Conservation (phyloP, 2,797 vertebrate species). For the Coracias cyanogaster region DNA sequence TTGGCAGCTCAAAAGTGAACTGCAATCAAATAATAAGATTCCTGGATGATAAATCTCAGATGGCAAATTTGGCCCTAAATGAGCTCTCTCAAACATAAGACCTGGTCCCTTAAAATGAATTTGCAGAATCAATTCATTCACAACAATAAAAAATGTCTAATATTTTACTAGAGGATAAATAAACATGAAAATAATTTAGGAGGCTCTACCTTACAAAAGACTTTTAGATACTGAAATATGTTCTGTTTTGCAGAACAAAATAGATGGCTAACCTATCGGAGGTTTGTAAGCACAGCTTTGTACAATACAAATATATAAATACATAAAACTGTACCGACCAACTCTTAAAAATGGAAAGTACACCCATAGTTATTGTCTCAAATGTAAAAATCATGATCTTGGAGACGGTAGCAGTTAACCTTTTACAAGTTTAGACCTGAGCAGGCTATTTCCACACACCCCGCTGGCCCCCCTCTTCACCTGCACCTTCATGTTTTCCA, state of each 20-base stretch:
- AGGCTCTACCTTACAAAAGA: not conserved
- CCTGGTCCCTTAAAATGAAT: not conserved
- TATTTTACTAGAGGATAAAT: not conserved
- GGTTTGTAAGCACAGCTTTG: not conserved
- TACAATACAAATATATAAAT: not conserved
- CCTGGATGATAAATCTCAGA: not conserved
- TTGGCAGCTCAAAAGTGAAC: not conserved
- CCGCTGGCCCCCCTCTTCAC: not conserved
- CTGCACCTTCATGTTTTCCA: not conserved
- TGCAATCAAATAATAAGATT: not conserved
- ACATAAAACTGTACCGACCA: not conserved
- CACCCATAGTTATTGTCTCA: not conserved
- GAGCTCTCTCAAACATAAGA: not conserved
- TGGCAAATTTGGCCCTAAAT: not conserved
- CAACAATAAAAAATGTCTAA: not conserved
- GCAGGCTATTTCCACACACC: not conserved
- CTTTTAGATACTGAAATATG: not conserved
- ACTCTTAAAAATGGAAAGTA: not conserved
- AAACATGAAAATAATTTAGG: not conserved
- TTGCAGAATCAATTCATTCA: not conserved
- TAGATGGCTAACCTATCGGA: not conserved
- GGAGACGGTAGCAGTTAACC: fast-evolving
- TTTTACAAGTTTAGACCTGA: not conserved
- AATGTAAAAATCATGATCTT: not conserved
- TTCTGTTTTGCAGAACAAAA: not conserved